phyloP scores from a whole-genome alignment of 2,113 vertebrate genomes.

The Dipodomys ordii region DNA sequence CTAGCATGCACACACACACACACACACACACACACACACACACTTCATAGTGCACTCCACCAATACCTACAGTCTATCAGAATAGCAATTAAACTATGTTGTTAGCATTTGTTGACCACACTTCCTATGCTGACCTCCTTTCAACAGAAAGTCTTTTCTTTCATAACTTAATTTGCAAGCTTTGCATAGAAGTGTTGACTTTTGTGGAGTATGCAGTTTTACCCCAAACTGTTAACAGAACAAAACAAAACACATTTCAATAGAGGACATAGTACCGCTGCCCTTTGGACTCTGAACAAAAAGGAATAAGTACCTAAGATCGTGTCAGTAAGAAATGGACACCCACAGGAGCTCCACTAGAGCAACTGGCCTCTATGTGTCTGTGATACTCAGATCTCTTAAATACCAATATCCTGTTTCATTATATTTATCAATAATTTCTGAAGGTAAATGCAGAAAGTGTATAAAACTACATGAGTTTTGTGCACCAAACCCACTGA shows the following conservation, averaged over 20 bases:
- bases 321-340: rapidly evolving
- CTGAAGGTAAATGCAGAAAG: neutral
- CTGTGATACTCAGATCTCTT: rapidly evolving
- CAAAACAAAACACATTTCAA: neutral
- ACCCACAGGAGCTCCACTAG: neutral
- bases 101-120: neutral
- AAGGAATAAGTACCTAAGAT: neutral
- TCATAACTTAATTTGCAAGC: neutral
- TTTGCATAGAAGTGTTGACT: neutral
- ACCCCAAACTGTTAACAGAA: neutral
- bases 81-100: neutral
- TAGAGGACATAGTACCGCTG: neutral
- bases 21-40: rapidly evolving
- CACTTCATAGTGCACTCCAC: too few relatives aligned
- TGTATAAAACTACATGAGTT: neutral
- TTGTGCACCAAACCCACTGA: neutral
- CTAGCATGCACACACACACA: too few relatives aligned
- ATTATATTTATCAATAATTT: neutral
- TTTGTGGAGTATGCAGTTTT: neutral
- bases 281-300: neutral
- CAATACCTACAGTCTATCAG: rapidly evolving
- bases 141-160: neutral
- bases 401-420: neutral
- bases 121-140: too few relatives aligned
- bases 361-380: neutral